Percentiles rank a stretch among this genome's conserved stretches.
Evolutionary conservation across 2,113 vertebrate species (phyloP).

Genomic region (Dipodomys stephensi): DNA sequence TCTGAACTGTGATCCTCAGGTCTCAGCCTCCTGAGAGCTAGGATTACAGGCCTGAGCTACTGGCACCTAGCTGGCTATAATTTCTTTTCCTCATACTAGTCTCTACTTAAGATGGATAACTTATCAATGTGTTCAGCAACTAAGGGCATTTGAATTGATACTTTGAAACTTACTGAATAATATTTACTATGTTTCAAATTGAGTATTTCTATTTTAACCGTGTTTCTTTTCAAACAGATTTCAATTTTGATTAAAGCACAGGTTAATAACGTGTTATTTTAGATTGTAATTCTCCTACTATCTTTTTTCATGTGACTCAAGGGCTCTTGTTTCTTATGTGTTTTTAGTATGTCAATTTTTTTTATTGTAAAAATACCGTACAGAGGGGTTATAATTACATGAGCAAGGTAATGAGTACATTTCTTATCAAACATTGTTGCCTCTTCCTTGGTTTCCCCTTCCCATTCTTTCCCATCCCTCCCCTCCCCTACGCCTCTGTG

Average conservation of each 20-base stretch:
- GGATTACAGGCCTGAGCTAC: no score
- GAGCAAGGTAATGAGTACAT: no score
- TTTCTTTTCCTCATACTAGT: neutral
- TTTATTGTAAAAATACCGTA: no score
- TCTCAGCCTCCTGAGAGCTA: no score
- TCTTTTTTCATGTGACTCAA: neutral
- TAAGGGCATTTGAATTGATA: conserved; percentile 14
- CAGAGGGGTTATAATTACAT: no score
- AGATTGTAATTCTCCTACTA: neutral
- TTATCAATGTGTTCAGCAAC: neutral
- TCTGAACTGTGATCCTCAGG: no score
- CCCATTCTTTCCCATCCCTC: no score
- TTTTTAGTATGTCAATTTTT: neutral
- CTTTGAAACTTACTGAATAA: conserved; percentile 4
- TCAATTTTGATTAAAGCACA: neutral
- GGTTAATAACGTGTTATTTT: neutral
- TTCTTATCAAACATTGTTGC: no score
- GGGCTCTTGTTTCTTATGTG: neutral
- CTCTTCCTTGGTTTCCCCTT: no score
- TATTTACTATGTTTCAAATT: neutral
- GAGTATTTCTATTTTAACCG: neutral
- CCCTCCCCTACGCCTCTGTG: no score
- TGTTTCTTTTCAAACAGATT: neutral
- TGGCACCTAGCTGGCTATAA: neutral
- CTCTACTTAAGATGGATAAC: neutral